phyloP scores from a whole-genome alignment of 2,797 vertebrate genomes.

The Borostomias antarcticus region DNA sequence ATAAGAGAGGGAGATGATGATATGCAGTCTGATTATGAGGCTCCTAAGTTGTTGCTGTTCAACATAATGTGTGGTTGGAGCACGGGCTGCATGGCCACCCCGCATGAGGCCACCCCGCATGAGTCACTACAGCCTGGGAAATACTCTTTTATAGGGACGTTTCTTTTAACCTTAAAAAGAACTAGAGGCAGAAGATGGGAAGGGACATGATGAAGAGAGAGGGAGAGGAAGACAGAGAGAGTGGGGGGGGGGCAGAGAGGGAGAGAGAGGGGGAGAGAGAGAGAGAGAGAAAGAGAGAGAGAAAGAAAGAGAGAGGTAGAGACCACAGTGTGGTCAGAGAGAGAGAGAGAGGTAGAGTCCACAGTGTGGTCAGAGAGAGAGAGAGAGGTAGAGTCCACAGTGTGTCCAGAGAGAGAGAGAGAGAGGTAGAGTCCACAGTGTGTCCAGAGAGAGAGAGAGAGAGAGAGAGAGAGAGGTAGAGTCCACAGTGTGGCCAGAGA shows the following conservation, averaged over 20 bases:
- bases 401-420: conserved; percentile 23
- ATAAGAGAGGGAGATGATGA: too few species aligned
- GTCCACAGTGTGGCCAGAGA: conserved; percentile 4
- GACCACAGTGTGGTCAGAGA: too few species aligned
- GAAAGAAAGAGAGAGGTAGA: neutral
- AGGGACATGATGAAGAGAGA: neutral
- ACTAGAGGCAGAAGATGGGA: neutral
- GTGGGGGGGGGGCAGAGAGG: neutral
- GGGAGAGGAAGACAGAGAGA: conserved; percentile 35
- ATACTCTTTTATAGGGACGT: neutral
- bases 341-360: conserved; percentile 28
- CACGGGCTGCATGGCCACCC: too few species aligned
- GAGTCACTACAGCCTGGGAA: too few species aligned
- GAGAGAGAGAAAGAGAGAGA: neutral
- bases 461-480: conserved; percentile 34
- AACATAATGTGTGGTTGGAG: too few species aligned
- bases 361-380: too few species aligned
- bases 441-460: neutral
- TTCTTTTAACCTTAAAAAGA: neutral
- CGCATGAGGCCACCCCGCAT: too few species aligned
- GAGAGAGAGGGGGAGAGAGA: too few species aligned
- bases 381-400: conserved; percentile 33
- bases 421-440: conserved; percentile 1
- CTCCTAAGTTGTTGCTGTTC: too few species aligned
- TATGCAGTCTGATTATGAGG: too few species aligned